These are phyloP conservation scores for Drosophila stalkeri DNA, from an alignment of 2,888 invertebrate species.

Conservation along the genomic window DNA sequence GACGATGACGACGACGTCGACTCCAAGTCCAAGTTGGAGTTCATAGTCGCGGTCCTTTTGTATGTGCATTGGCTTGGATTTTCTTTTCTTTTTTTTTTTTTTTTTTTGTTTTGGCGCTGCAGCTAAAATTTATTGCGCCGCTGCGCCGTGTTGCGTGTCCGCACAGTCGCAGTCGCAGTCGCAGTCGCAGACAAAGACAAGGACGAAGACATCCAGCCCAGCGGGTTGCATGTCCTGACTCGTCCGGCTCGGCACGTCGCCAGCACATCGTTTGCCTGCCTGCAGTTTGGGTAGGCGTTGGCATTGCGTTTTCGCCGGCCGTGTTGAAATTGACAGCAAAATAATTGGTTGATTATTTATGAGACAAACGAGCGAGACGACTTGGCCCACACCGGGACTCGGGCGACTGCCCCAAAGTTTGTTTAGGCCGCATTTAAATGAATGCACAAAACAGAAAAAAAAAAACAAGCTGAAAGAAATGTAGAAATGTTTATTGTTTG, in stretches of 20 bases:
- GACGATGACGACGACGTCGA: background rate
- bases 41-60: slow-evolving; percentile 25
- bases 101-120: slow-evolving; percentile 63
- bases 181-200: slow-evolving; percentile 26
- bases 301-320: slow-evolving; percentile 74
- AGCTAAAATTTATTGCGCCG: slow-evolving; percentile 69
- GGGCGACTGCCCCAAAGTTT: slow-evolving; percentile 52
- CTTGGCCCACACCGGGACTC: slow-evolving; percentile 21
- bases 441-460: slow-evolving; percentile 24
- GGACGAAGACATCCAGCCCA: slow-evolving; percentile 52
- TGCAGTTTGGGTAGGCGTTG: slow-evolving; percentile 59
- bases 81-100: slow-evolving; percentile 51
- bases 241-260: slow-evolving; percentile 27
- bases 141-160: slow-evolving; percentile 59
- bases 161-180: slow-evolving; percentile 25
- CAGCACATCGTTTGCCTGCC: slow-evolving; percentile 11
- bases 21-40: slow-evolving; percentile 2
- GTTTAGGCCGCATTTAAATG: slow-evolving; percentile 65
- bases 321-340: slow-evolving; percentile 83
- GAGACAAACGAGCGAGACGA: slow-evolving; percentile 62
- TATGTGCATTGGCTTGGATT: slow-evolving; percentile 53
- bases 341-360: slow-evolving; percentile 83
- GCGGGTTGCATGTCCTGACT: slow-evolving; percentile 76
- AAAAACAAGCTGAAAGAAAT: too few relatives aligned
- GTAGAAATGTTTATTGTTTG: background rate